Base-by-base conservation (phyloP, 2,113 vertebrate genomes). In the Speoplatyrhinus poulsoni region DNA sequence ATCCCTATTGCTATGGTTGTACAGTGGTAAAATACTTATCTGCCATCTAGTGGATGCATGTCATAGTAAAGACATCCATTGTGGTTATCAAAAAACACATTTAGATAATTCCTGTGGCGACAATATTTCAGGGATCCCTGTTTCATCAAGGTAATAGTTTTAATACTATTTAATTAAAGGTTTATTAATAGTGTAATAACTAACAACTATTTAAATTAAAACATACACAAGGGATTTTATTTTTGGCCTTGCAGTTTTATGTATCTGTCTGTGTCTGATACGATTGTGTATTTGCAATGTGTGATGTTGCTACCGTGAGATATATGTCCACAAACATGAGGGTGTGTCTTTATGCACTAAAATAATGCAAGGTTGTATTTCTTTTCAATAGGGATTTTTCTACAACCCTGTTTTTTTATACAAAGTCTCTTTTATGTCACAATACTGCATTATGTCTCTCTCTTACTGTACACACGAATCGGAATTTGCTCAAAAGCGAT, bases 271-370 rank as follows among this genome's bases (percentile, higher is more conserved):
- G 11, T 62, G 9, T 58, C 49, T 55, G 26, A 1, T 75, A 15
- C 33, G 33, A 69, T 73, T 68, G 60, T 83, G 67, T 83, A 76
- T 81, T 73, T 63, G 32, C 59, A 75, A 85, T 62, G 65, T 84
- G 69, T 79, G 81, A 87, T 81, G 56, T 79, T 78, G 80, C 63
- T 82, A 79, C 83, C 69, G 72, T 60, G 77, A 80, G 83, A 76
- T 85, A 66, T 76, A 60, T 82, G 75, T 87, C 81, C 73, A 82
- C 60, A 69, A 81, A 81, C 78, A 75, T 12, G 77, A 82, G 78
- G 84, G 85, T 84, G 74, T 86, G 82, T 86, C 72, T 78, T 81
- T 82, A 87, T 90, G 89, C 90, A 92, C 91, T 91, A 92, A 91
- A 77, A 73, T 71, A 75, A 81, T 83, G 71, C 85, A 86, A 80